Percentiles rank a stretch among this genome's conserved stretches.
Conservation (phyloP, 2,113 vertebrate species). For the Marmota monax region DNA sequence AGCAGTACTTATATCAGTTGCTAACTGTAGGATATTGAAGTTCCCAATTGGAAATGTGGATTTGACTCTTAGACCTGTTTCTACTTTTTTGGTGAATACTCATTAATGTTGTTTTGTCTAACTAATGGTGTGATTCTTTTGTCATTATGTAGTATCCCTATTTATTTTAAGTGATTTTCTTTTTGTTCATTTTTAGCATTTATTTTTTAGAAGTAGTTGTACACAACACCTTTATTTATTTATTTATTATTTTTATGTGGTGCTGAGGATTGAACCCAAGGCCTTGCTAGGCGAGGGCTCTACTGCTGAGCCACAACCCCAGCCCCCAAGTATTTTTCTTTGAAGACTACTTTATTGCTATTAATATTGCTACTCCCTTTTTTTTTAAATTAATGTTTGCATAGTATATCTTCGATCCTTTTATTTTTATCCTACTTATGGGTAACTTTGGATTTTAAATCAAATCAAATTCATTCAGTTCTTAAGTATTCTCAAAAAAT, state of each 20-base stretch:
- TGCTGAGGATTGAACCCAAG: no score
- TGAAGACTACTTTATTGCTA: not conserved
- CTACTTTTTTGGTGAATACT: not conserved
- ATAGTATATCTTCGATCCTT: not conserved
- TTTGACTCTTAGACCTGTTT: not conserved
- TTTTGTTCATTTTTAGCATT: no score
- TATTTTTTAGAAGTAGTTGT: no score
- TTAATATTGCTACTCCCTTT: not conserved
- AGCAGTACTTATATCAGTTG: not conserved
- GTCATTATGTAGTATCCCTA: not conserved
- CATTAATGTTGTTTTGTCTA: not conserved
- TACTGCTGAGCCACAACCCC: no score
- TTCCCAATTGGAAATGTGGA: not conserved
- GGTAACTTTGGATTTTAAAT: constrained; percentile 31
- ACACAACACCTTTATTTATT: no score
- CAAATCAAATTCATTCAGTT: not conserved
- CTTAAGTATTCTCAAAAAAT: constrained; percentile 26
- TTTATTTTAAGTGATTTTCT: not conserved
- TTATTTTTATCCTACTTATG: not conserved
- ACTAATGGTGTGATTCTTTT: not conserved
- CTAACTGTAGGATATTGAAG: not conserved
- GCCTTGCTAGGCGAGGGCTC: no score
- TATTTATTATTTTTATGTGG: no score
- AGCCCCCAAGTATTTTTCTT: not conserved
- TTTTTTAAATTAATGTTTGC: not conserved